phyloP scores from a whole-genome alignment of 1,140 invertebrate species.

The Drosophila tropicalis region DNA sequence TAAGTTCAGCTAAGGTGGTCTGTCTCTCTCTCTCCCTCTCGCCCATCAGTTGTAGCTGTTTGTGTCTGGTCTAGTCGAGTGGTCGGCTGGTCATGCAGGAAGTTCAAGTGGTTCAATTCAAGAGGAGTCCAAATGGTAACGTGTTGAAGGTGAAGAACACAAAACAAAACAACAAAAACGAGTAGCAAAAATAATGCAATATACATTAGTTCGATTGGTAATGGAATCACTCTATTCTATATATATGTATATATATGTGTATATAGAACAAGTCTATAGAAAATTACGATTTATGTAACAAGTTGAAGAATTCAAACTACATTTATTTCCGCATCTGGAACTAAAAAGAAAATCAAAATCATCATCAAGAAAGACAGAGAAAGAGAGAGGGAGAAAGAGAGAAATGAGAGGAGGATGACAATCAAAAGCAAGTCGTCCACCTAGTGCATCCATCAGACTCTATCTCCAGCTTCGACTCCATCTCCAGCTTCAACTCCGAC shows the following conservation, averaged over 20 bases:
- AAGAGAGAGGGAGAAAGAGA: not conserved
- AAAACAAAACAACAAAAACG: slow-evolving; percentile 32
- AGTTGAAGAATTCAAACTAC: slow-evolving; percentile 74
- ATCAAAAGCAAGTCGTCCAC: slow-evolving; percentile 23
- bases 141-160: not conserved
- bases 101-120: slow-evolving; percentile 60
- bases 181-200: slow-evolving; percentile 74
- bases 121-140: not conserved
- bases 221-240: not conserved
- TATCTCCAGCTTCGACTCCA: not conserved
- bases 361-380: not conserved
- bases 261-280: slow-evolving; percentile 72
- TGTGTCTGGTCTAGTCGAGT: not conserved
- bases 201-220: slow-evolving; percentile 63
- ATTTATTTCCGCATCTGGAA: slow-evolving; percentile 76
- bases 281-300: slow-evolving; percentile 81
- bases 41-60: slow-evolving; percentile 11
- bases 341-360: slow-evolving; percentile 38
- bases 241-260: not conserved
- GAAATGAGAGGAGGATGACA: slow-evolving; percentile 13
- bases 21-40: not conserved
- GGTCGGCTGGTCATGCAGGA: slow-evolving; percentile 61
- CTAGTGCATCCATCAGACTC: slow-evolving; percentile 50
- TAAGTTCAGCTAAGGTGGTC: slow-evolving; percentile 11
- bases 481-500: no score